Base-by-base conservation (phyloP, 2,113 vertebrate species). In the Phalacrocorax pelagicus region DNA sequence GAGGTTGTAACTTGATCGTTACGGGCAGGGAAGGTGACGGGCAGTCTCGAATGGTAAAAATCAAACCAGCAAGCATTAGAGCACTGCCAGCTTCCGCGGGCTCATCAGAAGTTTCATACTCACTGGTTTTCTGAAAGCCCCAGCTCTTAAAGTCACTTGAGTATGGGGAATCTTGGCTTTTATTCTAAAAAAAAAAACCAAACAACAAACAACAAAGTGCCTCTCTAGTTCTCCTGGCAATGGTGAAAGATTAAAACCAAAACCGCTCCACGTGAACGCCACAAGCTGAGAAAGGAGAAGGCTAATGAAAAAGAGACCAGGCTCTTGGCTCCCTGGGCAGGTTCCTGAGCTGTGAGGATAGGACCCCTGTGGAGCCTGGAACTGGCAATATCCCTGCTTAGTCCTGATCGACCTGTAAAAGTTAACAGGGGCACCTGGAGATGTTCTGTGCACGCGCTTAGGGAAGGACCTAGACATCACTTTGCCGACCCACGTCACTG, bases 191-290 rank as follows among this genome's bases (percentile, higher is more conserved):
- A 81, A 65, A 80, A 51, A 44, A 44, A 44, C 14, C 5, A 44
- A 44, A 38, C 9, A 44, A 44, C 12, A 44, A 46, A 46, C 86
- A 86, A 87, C 62, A 34, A 82, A 92, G 51, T 15, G 34, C 32
- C 51, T 63, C 73, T 72, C 63, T 12, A 4, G 54, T 30, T 86
- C 85, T 90, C 54, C 15, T 14, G 21, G 44, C 49, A 82, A 4
- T 7, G 54, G 19, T 49, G 27, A 88, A 49, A 65, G 63, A 86
- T 21, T 7, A 51, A 66, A 90, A 75, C 2, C 29, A 36, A 52
- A 34, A 24, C 6, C 0, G 4, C 20, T 59, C 13, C 55, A 4
- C 0, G 2, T 61, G 69, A 93, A 54, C 40, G 26, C 21, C 12
- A 2, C 3, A 4, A 46, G 51, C 46, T 62, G 74, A 36, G 59